A percentile compares a stretch with the other conserved stretches of the same genome.
Evolutionary conservation across 2,113 vertebrate species (phyloP).

Genomic region (Plecturocebus donacophilus): DNA sequence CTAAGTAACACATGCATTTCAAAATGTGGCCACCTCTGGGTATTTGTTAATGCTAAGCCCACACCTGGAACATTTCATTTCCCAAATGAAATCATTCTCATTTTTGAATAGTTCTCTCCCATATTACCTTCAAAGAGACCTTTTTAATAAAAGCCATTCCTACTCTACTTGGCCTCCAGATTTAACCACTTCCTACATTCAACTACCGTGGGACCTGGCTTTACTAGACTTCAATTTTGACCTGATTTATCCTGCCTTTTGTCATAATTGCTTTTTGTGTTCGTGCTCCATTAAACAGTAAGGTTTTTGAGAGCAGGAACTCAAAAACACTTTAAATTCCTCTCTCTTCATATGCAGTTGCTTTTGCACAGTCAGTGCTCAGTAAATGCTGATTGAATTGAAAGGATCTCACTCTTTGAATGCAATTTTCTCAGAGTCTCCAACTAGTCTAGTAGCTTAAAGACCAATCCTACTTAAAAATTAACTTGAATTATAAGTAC

Average conservation of each 20-base stretch:
- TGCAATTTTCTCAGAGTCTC: constrained; percentile 34
- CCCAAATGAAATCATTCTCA: constrained; percentile 17
- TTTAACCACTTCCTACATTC: background rate
- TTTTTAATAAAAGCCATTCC: background rate
- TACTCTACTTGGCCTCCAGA: background rate
- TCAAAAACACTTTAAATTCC: background rate
- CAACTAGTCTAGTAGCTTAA: constrained; percentile 41
- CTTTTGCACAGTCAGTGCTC: background rate
- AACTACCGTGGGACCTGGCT: background rate
- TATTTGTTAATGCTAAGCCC: background rate
- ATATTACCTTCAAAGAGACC: background rate
- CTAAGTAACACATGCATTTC: constrained; percentile 41
- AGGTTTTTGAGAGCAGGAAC: background rate
- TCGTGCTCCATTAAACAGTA: background rate
- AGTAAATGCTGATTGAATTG: background rate
- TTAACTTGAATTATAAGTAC: constrained; percentile 44
- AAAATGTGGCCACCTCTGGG: background rate
- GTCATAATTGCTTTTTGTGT: background rate
- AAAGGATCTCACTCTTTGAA: background rate
- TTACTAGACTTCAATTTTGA: background rate
- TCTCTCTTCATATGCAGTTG: background rate
- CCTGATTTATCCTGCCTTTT: constrained; percentile 1
- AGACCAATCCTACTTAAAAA: constrained; percentile 59
- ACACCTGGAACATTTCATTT: background rate
- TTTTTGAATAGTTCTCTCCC: background rate